Evolutionary conservation across 2,797 vertebrate genomes (phyloP).

Genomic region (Trachurus trachurus): DNA sequence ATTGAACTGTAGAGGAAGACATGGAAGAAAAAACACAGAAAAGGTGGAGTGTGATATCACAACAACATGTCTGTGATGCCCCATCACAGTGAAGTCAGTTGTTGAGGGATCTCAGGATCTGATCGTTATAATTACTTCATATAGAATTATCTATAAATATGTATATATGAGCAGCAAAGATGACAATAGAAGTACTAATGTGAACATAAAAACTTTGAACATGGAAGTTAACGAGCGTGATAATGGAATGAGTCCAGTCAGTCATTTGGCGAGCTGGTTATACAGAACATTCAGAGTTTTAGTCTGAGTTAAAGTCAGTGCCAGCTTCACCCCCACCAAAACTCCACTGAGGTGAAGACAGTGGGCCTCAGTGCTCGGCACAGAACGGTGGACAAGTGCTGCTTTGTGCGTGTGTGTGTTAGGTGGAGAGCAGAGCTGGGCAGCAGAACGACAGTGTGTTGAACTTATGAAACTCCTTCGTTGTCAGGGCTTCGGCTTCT

Average conservation of each 20-base stretch:
- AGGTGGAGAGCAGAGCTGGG: constrained; percentile 51
- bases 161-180: not conserved
- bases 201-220: not conserved
- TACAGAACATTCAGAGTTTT: constrained; percentile 44
- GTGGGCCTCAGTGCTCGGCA: constrained; percentile 77
- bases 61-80: not conserved
- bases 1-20: not conserved
- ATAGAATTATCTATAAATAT: not conserved
- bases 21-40: not conserved
- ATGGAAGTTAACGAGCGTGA: not conserved
- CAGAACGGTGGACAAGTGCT: constrained; percentile 73
- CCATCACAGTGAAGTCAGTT: not conserved
- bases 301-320: constrained; percentile 57
- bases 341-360: constrained; percentile 62
- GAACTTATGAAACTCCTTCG: constrained; percentile 33
- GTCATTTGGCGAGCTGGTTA: constrained; percentile 10
- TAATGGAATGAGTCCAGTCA: not conserved
- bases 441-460: constrained; percentile 48
- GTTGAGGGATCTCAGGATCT: not conserved
- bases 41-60: not conserved
- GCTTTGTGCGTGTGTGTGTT: constrained; percentile 74
- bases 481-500: constrained; percentile 15
- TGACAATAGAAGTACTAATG: not conserved
- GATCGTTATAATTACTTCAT: not conserved
- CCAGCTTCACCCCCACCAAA: constrained; percentile 30